Evolutionary conservation across 53 echinoderm and acorn worm genomes (phyloP).

Genomic region (Echinometra lucunter): DNA sequence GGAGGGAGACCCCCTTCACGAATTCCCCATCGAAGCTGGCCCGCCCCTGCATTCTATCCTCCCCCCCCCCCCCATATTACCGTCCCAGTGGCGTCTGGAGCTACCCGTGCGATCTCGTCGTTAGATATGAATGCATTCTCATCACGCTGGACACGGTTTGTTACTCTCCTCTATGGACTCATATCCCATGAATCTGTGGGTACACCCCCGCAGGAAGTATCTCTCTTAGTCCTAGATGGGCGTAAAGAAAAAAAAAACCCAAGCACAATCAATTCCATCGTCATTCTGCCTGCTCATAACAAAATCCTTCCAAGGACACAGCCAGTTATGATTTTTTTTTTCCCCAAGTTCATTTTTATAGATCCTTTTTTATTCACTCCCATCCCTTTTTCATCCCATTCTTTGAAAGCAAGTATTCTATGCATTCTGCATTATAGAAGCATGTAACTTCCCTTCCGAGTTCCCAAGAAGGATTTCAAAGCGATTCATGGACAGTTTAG

Average conservation of each 20-base stretch:
- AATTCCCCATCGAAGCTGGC: no score
- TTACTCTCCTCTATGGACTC: conserved; percentile 2
- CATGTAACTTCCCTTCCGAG: conserved; percentile 60
- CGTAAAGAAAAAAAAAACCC: conserved; percentile 34
- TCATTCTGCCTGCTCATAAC: conserved; percentile 37
- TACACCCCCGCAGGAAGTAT: conserved; percentile 61
- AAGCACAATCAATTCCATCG: conserved; percentile 38
- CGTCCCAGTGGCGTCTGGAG: neutral
- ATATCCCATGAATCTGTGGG: conserved; percentile 38
- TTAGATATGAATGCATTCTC: conserved; percentile 17
- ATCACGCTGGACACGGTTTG: conserved; percentile 41
- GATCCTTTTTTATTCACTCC: neutral
- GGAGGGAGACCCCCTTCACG: no score
- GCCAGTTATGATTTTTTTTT: neutral
- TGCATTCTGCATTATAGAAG: conserved; percentile 43
- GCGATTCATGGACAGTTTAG: neutral
- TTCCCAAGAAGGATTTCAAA: neutral
- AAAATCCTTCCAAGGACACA: conserved; percentile 39
- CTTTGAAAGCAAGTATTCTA: neutral
- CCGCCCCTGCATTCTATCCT: no score
- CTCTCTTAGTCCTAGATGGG: conserved; percentile 27
- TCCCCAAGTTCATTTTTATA: neutral
- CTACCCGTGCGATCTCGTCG: neutral
- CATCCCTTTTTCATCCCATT: conserved; percentile 24
- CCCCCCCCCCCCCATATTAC: neutral